Conservation (phyloP, 2,888 invertebrate species). For the Anodontia alba region DNA sequence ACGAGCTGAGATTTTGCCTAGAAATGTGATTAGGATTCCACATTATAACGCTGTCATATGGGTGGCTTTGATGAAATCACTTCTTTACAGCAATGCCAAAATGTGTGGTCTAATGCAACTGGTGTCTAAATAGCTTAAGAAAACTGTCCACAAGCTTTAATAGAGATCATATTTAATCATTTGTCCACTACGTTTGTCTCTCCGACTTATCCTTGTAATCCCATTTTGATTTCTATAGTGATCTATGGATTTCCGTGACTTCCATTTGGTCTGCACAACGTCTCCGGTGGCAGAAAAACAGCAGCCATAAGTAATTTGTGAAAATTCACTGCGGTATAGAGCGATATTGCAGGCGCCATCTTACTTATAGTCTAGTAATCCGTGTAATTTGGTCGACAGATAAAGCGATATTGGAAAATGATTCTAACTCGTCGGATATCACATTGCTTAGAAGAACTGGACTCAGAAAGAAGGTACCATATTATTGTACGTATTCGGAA, state of each 20-base stretch:
- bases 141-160: not conserved
- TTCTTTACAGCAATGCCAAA: constrained; percentile 1
- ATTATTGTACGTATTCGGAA: too few species aligned
- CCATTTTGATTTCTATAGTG: constrained; percentile 1
- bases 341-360: constrained; percentile 8
- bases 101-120: constrained; percentile 9
- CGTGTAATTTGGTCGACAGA: constrained; percentile 17
- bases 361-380: constrained; percentile 16
- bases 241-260: not conserved
- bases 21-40: too few species aligned
- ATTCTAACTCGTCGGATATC: not conserved
- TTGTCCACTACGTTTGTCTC: constrained; percentile 6
- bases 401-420: constrained; percentile 13
- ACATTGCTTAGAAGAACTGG: not conserved
- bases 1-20: too few species aligned
- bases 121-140: not conserved
- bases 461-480: too few species aligned
- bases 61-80: too few species aligned
- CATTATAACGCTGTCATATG: too few species aligned
- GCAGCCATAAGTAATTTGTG: constrained; percentile 18
- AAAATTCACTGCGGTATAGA: constrained; percentile 13
- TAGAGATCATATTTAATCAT: constrained; percentile 7
- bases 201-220: not conserved
- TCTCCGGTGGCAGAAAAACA: not conserved
- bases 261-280: not conserved